Evolutionary conservation across 2,888 invertebrate genomes (phyloP).

Genomic region (Euclidia mi): DNA sequence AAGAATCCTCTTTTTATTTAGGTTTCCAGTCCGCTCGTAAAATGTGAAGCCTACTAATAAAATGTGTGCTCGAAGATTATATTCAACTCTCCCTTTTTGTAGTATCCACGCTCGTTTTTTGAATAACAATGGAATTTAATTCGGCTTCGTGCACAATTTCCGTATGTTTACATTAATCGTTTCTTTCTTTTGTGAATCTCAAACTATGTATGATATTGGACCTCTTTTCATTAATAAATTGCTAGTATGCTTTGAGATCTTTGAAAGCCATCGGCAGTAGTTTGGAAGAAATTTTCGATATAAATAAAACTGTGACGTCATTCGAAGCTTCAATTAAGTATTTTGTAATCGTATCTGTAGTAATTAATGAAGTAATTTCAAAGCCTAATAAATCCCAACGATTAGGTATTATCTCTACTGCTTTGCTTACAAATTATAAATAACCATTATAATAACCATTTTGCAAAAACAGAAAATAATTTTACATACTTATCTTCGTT

Average conservation of each 20-base stretch:
- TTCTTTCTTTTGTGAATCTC: constrained; percentile 49
- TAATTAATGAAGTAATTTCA: no score
- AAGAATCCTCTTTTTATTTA: constrained; percentile 83
- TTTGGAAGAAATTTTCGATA: constrained; percentile 8
- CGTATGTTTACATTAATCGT: constrained; percentile 60
- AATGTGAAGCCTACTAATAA: constrained; percentile 79
- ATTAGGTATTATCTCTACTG: no score
- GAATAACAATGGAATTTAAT: constrained; percentile 71
- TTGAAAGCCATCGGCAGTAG: constrained; percentile 28
- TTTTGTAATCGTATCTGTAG: no score
- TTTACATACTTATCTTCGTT: no score
- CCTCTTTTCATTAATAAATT: constrained; percentile 44
- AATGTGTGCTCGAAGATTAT: constrained; percentile 76
- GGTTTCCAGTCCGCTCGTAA: constrained; percentile 80
- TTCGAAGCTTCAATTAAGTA: no score
- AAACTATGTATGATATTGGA: constrained; percentile 52
- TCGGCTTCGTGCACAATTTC: constrained; percentile 58
- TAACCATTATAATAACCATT: no score
- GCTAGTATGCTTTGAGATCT: constrained; percentile 30
- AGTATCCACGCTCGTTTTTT: constrained; percentile 56
- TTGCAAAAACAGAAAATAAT: no score
- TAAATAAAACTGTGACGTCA: background rate
- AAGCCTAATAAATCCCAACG: no score
- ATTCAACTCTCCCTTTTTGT: constrained; percentile 62
- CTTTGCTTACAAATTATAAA: no score